phyloP scores from a whole-genome alignment of 2,888 invertebrate genomes.

The Amiota minor region DNA sequence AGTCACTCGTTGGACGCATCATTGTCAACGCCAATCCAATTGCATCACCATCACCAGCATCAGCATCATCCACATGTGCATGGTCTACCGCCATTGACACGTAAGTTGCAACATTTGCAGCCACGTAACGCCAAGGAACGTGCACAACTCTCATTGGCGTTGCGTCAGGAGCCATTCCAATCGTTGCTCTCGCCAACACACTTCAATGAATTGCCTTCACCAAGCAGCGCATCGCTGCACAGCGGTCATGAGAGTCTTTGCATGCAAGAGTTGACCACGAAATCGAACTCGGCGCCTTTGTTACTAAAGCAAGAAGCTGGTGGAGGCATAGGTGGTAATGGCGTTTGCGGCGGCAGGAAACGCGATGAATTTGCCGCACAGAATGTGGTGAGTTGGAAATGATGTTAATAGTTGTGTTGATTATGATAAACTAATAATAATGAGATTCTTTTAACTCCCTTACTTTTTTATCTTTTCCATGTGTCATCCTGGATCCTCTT shows the following conservation, averaged over 20 bases:
- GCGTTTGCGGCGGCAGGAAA: conserved; percentile 51
- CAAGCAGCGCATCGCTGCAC: conserved; percentile 73
- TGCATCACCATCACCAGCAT: conserved; percentile 47
- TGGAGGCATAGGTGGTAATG: conserved; percentile 42
- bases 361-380: conserved; percentile 71
- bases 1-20: conserved; percentile 70
- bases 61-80: conserved; percentile 37
- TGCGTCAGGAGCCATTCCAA: conserved; percentile 73
- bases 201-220: conserved; percentile 72
- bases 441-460: conserved; percentile 30
- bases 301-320: conserved; percentile 69
- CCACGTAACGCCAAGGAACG: conserved; percentile 59
- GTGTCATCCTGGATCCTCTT: neutral
- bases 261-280: conserved; percentile 72
- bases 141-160: conserved; percentile 68
- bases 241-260: conserved; percentile 70
- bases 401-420: conserved; percentile 45
- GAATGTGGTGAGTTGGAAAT: conserved; percentile 68
- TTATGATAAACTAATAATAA: conserved; percentile 60
- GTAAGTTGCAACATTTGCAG: conserved; percentile 57
- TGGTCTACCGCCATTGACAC: conserved; percentile 46
- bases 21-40: conserved; percentile 45
- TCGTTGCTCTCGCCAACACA: conserved; percentile 68
- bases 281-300: conserved; percentile 73
- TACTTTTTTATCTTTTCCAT: neutral